Evolutionary conservation across 64 coral and sea anemone species (phyloP).

Genomic region (Dendronephthya gigantea): DNA sequence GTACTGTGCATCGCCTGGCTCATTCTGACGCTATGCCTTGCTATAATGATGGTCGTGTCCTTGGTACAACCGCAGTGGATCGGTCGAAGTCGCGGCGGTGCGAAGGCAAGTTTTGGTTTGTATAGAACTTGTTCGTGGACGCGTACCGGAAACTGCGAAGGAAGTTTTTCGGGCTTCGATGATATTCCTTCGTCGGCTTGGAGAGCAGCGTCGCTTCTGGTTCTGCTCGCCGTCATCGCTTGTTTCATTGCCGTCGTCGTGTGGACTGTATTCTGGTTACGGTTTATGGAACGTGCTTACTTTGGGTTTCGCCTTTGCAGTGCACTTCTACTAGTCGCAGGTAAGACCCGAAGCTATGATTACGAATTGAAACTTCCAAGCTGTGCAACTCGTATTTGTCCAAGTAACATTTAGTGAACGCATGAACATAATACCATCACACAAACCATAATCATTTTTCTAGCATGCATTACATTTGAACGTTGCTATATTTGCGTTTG

Average conservation of each 20-base stretch:
- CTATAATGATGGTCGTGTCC: conserved; percentile 82
- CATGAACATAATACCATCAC: no score
- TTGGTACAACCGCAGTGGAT: conserved; percentile 94
- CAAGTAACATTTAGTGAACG: no score
- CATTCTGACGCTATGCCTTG: conserved; percentile 62
- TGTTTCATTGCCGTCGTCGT: conserved; percentile 68
- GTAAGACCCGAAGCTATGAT: conserved; percentile 13
- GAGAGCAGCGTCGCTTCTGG: conserved; percentile 61
- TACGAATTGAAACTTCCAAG: not conserved
- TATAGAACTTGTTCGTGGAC: conserved; percentile 61
- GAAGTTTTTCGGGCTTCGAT: conserved; percentile 45
- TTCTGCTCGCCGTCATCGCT: conserved; percentile 47
- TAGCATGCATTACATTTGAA: not conserved
- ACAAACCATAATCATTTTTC: not conserved
- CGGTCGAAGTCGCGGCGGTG: conserved; percentile 25
- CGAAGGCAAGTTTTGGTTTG: conserved; percentile 54
- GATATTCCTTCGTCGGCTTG: conserved; percentile 65
- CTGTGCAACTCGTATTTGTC: not conserved
- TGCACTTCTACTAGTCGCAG: conserved; percentile 57
- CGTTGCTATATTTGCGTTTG: not conserved
- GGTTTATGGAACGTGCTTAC: conserved; percentile 45
- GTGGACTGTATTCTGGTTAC: conserved; percentile 61
- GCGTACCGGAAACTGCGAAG: conserved; percentile 48
- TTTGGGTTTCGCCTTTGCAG: conserved; percentile 72
- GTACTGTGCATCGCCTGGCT: conserved; percentile 70